These are phyloP conservation scores for Asteroscopus sphinx DNA, from an alignment of 2,888 invertebrate species.

Conservation along the genomic window DNA sequence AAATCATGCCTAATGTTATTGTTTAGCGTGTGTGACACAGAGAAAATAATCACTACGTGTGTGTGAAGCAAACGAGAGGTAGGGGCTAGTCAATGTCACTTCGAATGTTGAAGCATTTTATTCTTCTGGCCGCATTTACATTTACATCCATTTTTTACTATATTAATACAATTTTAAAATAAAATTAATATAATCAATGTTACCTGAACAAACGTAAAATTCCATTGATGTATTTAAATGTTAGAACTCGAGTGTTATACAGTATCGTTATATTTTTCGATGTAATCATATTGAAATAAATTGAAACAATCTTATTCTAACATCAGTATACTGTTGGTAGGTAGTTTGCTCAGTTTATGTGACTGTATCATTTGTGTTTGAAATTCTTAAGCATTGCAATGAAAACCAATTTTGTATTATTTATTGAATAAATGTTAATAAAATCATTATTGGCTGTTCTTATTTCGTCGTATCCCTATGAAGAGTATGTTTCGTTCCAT, in stretches of 20 bases:
- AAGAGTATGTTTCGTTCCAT: too few species aligned
- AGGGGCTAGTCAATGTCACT: conserved; percentile 69
- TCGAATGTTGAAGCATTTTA: conserved; percentile 65
- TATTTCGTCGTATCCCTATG: conserved; percentile 45
- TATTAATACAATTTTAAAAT: conserved; percentile 49
- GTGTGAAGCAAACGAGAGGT: conserved; percentile 44
- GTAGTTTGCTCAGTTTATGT: conserved; percentile 85
- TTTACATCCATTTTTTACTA: conserved; percentile 38
- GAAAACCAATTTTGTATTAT: conserved; percentile 88
- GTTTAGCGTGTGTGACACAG: conserved; percentile 52
- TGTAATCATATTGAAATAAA: conserved; percentile 72
- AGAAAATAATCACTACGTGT: too few species aligned
- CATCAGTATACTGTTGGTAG: conserved; percentile 71
- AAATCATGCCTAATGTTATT: conserved; percentile 58
- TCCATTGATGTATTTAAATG: conserved; percentile 79
- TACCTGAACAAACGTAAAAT: conserved; percentile 68
- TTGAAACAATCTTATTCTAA: conserved; percentile 66
- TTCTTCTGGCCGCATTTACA: conserved; percentile 74
- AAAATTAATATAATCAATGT: conserved; percentile 59
- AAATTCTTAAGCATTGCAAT: conserved; percentile 81
- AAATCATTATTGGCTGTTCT: conserved; percentile 75
- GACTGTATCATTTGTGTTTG: conserved; percentile 75
- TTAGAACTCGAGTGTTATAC: conserved; percentile 70
- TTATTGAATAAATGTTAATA: conserved; percentile 90
- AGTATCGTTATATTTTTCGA: conserved; percentile 81